A percentile compares a stretch with the other conserved stretches of the same genome.
These are phyloP conservation scores for Lochmaea crataegi DNA, from an alignment of 2,888 invertebrate genomes.

Conservation along the genomic window DNA sequence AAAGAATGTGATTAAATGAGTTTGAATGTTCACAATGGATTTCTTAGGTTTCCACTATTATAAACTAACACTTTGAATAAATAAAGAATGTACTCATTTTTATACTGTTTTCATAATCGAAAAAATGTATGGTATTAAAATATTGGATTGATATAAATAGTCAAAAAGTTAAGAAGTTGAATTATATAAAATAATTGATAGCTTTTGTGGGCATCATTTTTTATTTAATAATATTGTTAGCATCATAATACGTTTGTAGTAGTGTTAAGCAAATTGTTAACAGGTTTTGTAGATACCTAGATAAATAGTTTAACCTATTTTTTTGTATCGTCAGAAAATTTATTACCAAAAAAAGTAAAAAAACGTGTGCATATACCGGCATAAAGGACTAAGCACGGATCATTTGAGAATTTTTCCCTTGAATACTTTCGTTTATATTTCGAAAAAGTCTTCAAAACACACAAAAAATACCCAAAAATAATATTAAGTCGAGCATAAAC, in stretches of 20 bases:
- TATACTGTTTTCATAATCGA: too few relatives aligned
- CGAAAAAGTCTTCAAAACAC: background rate
- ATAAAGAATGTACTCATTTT: too few relatives aligned
- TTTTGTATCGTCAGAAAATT: slow-evolving; percentile 61
- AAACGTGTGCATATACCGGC: slow-evolving; percentile 43
- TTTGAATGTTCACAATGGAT: too few relatives aligned
- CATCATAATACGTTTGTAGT: slow-evolving; percentile 64
- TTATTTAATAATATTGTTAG: slow-evolving; percentile 39
- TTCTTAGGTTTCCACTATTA: too few relatives aligned
- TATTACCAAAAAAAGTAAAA: slow-evolving; percentile 42
- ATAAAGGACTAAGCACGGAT: slow-evolving; percentile 19
- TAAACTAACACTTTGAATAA: too few relatives aligned
- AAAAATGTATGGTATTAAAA: too few relatives aligned
- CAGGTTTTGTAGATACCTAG: slow-evolving; percentile 61
- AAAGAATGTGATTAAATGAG: too few relatives aligned
- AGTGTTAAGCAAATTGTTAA: slow-evolving; percentile 60
- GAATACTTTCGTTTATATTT: background rate
- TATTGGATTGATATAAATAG: too few relatives aligned
- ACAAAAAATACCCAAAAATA: background rate
- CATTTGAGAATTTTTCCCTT: background rate
- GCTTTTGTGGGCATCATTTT: background rate
- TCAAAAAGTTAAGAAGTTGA: too few relatives aligned
- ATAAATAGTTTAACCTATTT: slow-evolving; percentile 62
- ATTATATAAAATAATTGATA: background rate
- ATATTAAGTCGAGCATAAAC: background rate